A percentile compares a stretch with the other conserved stretches of the same genome.
Conservation (phyloP, 1,140 invertebrate species). For the Pseudomyrmex flavicornis region DNA sequence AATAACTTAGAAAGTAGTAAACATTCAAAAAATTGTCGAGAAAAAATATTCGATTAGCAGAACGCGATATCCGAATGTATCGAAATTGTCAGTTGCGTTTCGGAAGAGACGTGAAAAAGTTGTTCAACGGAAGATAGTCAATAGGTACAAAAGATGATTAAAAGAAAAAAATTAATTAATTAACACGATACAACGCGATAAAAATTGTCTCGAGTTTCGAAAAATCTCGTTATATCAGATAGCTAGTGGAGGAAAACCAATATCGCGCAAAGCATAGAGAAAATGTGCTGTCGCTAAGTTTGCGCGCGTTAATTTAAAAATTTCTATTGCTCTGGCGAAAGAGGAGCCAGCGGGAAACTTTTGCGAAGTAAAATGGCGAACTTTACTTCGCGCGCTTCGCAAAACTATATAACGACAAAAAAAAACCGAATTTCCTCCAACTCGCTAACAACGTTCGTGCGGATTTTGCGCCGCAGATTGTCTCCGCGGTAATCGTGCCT, state of each 20-base stretch:
- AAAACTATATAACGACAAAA: constrained; percentile 19
- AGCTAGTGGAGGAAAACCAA: not conserved
- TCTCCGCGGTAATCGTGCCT: not conserved
- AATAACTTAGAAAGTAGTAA: too few relatives aligned
- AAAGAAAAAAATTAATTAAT: too few relatives aligned
- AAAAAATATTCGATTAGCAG: too few relatives aligned
- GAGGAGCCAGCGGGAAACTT: not conserved
- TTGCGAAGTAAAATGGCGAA: not conserved
- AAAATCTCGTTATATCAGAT: constrained; percentile 12
- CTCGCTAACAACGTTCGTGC: constrained; percentile 16
- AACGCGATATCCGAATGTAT: too few relatives aligned
- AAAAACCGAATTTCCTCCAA: not conserved
- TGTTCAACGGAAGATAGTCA: too few relatives aligned
- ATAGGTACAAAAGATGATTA: too few relatives aligned
- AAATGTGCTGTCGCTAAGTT: not conserved
- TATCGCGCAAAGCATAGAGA: too few relatives aligned
- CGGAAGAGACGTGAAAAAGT: too few relatives aligned
- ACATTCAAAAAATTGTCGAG: too few relatives aligned
- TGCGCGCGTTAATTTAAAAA: constrained; percentile 28
- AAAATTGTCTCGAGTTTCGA: constrained; percentile 3
- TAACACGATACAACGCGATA: not conserved
- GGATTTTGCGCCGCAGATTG: not conserved
- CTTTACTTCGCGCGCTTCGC: not conserved
- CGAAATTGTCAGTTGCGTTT: too few relatives aligned
- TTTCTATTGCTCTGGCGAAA: constrained; percentile 6